Base-by-base conservation (phyloP, 2,113 vertebrate species). In the Alectura lathami region DNA sequence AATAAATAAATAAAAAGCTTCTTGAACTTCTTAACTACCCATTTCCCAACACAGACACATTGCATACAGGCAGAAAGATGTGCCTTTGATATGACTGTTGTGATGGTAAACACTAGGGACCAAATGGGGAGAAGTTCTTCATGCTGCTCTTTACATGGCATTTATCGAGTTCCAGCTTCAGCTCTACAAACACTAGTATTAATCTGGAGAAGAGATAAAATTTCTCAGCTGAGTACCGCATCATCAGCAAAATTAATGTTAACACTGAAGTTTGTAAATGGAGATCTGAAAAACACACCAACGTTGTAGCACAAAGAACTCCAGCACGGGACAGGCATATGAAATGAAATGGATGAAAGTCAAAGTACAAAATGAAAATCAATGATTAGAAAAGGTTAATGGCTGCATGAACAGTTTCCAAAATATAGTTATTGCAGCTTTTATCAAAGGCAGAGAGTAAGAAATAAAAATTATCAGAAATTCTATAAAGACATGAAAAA, bases 311-410 rank as follows among this genome's bases (percentile, higher is more conserved):
- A 76, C 18, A 83, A 89, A 87, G 85, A 79, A 86, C 8, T 6
- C 54, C 38, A 66, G 45, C 22, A 27, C 7, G 53, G 53, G 67
- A 81, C 36, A 81, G 48, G 23, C 80, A 22, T 60, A 83, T 34
- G 22, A 95, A 96, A 89, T 72, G 17, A 57, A 84, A 66, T 53
- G 7, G 94, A 88, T 66, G 27, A 11, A 88, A 89, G 83, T 30
- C 57, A 89, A 96, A 92, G 51, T 88, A 93, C 11, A 75, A 93
- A 86, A 92, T 70, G 21, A 96, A 96, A 93, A 95, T 86, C 43
- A 88, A 68, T 80, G 4, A 78, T 63, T 64, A 40, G 59, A 89
- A 96, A 86, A 89, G 67, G 54, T 79, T 93, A 79, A 86, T 66
- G 81, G 68, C 64, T 68, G 27, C 47, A 66, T 66, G 53, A 93